A percentile compares a stretch with the other conserved stretches of the same genome.
phyloP scores from a whole-genome alignment of 2,888 invertebrate species.

The Ophion slaviceki region DNA sequence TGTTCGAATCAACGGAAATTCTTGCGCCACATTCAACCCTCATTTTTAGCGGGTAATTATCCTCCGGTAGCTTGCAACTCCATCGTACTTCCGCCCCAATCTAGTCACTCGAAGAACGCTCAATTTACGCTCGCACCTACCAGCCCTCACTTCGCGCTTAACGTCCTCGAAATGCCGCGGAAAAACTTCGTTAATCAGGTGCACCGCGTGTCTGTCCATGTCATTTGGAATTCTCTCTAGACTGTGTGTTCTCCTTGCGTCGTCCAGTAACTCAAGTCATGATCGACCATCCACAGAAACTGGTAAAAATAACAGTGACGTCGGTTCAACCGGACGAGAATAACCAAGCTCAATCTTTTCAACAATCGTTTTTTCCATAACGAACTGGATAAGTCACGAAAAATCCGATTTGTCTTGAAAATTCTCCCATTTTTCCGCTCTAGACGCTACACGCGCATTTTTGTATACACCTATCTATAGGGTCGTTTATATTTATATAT shows the following conservation, averaged over 20 bases:
- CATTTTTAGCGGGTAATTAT: conserved; percentile 6
- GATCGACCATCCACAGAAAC: background rate
- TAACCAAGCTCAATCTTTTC: conserved; percentile 21
- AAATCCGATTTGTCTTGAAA: background rate
- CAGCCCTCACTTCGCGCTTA: background rate
- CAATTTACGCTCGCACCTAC: background rate
- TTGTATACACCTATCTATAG: background rate
- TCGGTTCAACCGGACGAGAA: background rate
- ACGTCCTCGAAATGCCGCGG: background rate
- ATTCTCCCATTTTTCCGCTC: background rate
- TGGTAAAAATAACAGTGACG: background rate
- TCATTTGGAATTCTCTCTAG: background rate
- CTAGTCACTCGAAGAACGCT: background rate
- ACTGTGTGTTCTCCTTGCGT: background rate
- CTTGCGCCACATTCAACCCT: background rate
- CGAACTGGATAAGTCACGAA: background rate
- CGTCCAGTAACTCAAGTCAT: background rate
- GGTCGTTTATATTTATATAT: background rate
- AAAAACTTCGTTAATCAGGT: conserved; percentile 27
- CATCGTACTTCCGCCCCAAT: conserved; percentile 15
- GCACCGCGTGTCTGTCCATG: conserved; percentile 6
- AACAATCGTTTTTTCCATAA: conserved; percentile 10
- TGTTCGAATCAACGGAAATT: conserved; percentile 11
- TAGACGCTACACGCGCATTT: background rate
- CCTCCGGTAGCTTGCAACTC: conserved; percentile 5